Evolutionary conservation across 2,797 vertebrate species (phyloP).

Genomic region (Phataginus tetradactyla): DNA sequence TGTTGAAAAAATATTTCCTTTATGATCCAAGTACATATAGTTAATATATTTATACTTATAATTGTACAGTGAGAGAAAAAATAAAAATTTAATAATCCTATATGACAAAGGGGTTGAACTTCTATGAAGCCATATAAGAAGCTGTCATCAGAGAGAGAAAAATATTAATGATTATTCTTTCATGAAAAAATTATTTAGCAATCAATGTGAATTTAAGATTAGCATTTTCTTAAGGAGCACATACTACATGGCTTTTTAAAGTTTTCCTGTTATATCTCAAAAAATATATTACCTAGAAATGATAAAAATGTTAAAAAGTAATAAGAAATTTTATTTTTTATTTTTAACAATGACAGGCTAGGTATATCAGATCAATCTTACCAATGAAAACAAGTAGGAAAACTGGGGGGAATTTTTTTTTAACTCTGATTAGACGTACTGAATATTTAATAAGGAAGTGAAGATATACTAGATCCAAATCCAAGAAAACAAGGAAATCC

Average conservation of each 20-base stretch:
- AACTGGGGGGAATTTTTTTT: not conserved
- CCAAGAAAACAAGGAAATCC: constrained; percentile 6
- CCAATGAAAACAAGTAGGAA: not conserved
- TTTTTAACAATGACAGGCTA: not conserved
- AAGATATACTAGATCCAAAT: not conserved
- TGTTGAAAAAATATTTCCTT: not conserved
- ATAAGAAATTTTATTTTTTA: not conserved
- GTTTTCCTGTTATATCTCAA: not conserved
- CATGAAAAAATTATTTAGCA: not conserved
- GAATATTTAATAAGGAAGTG: constrained; percentile 10
- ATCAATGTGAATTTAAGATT: not conserved
- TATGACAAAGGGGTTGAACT: not conserved
- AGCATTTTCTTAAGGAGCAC: not conserved
- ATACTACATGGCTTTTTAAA: not conserved
- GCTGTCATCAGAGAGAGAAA: not conserved
- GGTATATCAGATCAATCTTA: not conserved
- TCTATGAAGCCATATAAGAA: not conserved
- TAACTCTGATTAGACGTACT: not conserved
- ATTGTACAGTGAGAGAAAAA: not conserved
- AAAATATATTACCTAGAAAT: constrained; percentile 11
- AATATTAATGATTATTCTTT: not conserved
- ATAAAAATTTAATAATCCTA: not conserved
- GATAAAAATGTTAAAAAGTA: not conserved
- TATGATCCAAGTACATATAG: not conserved
- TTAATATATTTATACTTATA: not conserved